Evolutionary conservation across 2,797 vertebrate genomes (phyloP), one percentile per base, ranked within the genome.

Genomic region (Falco novaeseelandiae): DNA sequence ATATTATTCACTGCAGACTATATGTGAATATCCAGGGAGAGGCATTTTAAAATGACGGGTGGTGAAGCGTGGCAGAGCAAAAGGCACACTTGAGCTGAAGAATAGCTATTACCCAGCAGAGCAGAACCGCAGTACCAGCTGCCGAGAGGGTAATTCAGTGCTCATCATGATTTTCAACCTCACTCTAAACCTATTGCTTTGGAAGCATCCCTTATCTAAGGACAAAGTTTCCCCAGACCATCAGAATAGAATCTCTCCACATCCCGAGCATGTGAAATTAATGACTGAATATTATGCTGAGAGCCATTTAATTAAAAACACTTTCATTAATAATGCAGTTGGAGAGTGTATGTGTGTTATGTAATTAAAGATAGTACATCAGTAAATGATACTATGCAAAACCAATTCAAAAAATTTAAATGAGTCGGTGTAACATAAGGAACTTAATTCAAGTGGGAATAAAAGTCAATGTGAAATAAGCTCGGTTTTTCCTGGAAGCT

Each of bases 311-410:
- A 97, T 98, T 97, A 98, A 97, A 94, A 96, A 74, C 61, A 93
- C 80, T 97, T 89, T 48, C 91, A 94, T 96, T 96, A 96, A 97
- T 97, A 96, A 97, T 95, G 84, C 85, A 95, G 93, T 62, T 89
- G 91, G 95, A 93, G 92, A 95, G 85, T 59, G 87, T 93, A 6
- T 93, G 89, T 91, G 96, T 92, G 89, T 97, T 97, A 96, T 97
- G 87, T 97, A 97, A 97, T 98, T 97, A 98, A 98, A 97, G 97
- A 97, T 95, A 97, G 97, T 93, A 93, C 97, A 97, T 97, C 97
- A 93, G 97, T 96, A 97, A 96, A 97, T 97, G 95, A 98, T 97
- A 97, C 96, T 97, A 83, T 97, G 95, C 91, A 97, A 97, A 98
- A 96, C 96, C 96, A 97, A 96, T 96, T 97, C 96, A 96, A 92